Evolutionary conservation across 1,140 invertebrate genomes (phyloP), one percentile per base, ranked within the genome.

Genomic region (Heliothis subflexa): DNA sequence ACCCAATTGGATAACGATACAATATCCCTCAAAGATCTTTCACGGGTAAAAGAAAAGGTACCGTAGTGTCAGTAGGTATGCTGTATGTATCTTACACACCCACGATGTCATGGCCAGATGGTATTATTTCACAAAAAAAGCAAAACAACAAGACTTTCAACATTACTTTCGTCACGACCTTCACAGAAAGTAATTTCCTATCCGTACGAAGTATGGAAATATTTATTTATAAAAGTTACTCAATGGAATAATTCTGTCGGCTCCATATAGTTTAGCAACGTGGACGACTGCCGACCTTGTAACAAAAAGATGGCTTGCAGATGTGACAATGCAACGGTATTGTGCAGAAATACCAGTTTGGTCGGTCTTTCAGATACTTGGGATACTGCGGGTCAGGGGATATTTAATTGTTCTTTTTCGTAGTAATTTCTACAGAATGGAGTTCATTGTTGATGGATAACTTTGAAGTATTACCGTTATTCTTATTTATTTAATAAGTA

Each of bases 231-330:
- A 50, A 13, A 4, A 5, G 21, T 70, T 70, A 50, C 47, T 2
- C 66, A 70, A 70, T 21, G 47, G 66, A 70, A 70, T 70, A 70
- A 49, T 70, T 50, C 66, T 40, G 40, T 13, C 66, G 66, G 47
- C 47, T 21, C 1, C 40, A 33, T 52, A 70, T 70, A n/a, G 66
- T 70, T 70, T 70, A 45, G 47, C 66, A 70, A 70, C 66, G 18
- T 11, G 3, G 40, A 47, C 64, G 47, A 52, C 66, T 52, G 66
- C 47, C 47, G 66, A 50, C 66, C 66, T 70, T 70, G 66, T 70
- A 70, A 49, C 47, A 2, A 70, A 70, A 52, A 52, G 47, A 49
- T 70, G 66, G 66, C 66, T 49, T 70, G 66, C 66, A 70, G 66
- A 70, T 70, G 66, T 70, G 45, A 25, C 66, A 70, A 18, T 52